Evolutionary conservation across 2,113 vertebrate species (phyloP).

Genomic region (Tautogolabrus adspersus): DNA sequence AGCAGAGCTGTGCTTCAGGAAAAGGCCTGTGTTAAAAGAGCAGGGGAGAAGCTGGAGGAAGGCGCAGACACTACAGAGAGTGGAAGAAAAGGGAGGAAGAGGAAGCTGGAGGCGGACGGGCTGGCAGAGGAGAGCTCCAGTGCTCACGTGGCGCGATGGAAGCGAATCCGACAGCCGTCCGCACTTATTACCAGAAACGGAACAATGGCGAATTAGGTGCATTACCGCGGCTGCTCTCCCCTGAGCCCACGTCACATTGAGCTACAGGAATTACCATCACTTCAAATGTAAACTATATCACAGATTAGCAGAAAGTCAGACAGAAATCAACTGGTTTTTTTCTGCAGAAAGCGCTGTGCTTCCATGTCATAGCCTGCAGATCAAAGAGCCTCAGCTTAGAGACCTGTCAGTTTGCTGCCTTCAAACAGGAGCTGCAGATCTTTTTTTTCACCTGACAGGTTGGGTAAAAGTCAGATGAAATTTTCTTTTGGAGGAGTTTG

Average conservation of each 20-base stretch:
- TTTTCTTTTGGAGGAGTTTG: slow-evolving; percentile 19
- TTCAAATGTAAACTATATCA: slow-evolving; percentile 62
- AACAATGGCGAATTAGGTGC: slow-evolving; percentile 80
- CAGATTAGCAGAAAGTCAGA: slow-evolving; percentile 63
- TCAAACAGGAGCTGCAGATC: neutral
- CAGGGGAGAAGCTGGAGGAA: slow-evolving; percentile 44
- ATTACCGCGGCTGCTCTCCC: slow-evolving; percentile 70
- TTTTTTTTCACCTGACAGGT: neutral
- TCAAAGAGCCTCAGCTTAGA: slow-evolving; percentile 48
- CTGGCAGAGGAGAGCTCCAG: slow-evolving; percentile 64
- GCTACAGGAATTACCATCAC: slow-evolving; percentile 68
- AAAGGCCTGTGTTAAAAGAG: slow-evolving; percentile 39
- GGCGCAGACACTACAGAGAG: slow-evolving; percentile 51
- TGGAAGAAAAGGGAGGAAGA: slow-evolving; percentile 46
- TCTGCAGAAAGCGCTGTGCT: slow-evolving; percentile 36
- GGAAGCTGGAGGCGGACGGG: slow-evolving; percentile 64
- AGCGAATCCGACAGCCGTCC: slow-evolving; percentile 81
- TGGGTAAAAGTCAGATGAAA: neutral
- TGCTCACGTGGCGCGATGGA: slow-evolving; percentile 72
- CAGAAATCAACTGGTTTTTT: slow-evolving; percentile 51
- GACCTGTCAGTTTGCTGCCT: slow-evolving; percentile 8
- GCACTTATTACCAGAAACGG: slow-evolving; percentile 79
- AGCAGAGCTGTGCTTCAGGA: slow-evolving; percentile 56
- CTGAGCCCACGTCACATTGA: slow-evolving; percentile 58
- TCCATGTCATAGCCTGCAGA: slow-evolving; percentile 36